A percentile compares a stretch with the other conserved stretches of the same genome.
Evolutionary conservation across 2,888 invertebrate genomes (phyloP).

Genomic region (Drosophila mayaguana): DNA sequence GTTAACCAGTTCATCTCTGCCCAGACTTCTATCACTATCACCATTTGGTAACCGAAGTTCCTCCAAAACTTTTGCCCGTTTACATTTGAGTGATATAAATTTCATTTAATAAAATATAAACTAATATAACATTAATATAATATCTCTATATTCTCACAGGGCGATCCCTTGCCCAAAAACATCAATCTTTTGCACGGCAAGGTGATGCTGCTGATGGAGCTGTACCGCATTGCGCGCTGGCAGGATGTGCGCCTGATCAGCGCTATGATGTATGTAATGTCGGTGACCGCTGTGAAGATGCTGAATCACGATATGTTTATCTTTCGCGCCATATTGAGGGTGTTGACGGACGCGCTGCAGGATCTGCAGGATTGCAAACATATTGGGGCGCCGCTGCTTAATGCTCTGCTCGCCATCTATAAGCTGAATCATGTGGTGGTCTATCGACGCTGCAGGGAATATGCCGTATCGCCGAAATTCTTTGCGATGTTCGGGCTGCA

Average conservation of each 20-base stretch:
- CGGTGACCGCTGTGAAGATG: neutral
- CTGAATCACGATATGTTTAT: slow-evolving; percentile 44
- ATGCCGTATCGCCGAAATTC: slow-evolving; percentile 74
- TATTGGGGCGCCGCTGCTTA: neutral
- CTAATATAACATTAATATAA: neutral
- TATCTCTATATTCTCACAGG: slow-evolving; percentile 9
- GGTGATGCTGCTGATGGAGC: slow-evolving; percentile 60
- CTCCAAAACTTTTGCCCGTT: no score
- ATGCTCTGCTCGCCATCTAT: slow-evolving; percentile 5
- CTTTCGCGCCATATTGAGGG: slow-evolving; percentile 45
- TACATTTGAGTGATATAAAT: no score
- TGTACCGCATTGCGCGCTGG: slow-evolving; percentile 34
- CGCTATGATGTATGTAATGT: slow-evolving; percentile 19
- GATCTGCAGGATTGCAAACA: slow-evolving; percentile 5
- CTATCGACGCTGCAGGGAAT: slow-evolving; percentile 46
- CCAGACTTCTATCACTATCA: no score
- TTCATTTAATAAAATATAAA: no score
- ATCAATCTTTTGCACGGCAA: slow-evolving; percentile 76
- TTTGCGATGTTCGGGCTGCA: slow-evolving; percentile 76
- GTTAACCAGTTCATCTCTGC: no score
- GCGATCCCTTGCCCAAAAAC: slow-evolving; percentile 21
- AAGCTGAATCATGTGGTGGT: slow-evolving; percentile 19
- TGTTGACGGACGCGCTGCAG: slow-evolving; percentile 33
- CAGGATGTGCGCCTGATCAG: neutral
- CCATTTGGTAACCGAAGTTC: no score